Base-by-base conservation (phyloP, 1,140 invertebrate species). In the Pantala flavescens region DNA sequence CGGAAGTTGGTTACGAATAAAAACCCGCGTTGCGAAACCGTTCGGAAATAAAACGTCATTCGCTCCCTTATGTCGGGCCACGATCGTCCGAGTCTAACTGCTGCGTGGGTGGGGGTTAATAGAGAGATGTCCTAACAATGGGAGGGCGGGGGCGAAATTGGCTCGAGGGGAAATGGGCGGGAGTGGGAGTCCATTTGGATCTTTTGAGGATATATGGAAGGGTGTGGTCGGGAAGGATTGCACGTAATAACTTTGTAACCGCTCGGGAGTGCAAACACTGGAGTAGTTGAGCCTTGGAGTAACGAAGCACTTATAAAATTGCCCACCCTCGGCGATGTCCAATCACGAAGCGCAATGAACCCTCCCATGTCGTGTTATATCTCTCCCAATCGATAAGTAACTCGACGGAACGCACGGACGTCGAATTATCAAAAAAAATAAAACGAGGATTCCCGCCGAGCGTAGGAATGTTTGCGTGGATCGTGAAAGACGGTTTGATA, bases 191-290 rank as follows among this genome's bases (percentile, higher is more conserved):
- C 49, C 49, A 63, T 63, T 63, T 63, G 49, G 49, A 63, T 21
- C 49, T 63, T 63, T 63, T 63, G 49, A 63, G 49, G 12, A 63
- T 63, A 63, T 63, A 63, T 63, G 49, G 49, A 63, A 63, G 49
- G 49, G 49, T 63, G 49, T 63, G 49, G 49, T 12, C 49, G 49
- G 28, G 49, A 63, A 63, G 49, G 49, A 63, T 63, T 63, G 49
- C 16, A 63, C 49, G 49, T 63, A 63, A 63, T 63, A 63, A 63
- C 49, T 63, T 63, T 63, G 49, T 63, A 63, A 63, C 49, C 49
- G 12, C 49, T 16, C 14, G 3, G 12, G 49, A 16, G 49, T 16
- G 49, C 49, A 63, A 63, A 63, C 49, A 63, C 14, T 21, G 49
- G 49, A 16, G 16, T 36, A 16, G 49, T 63, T 21, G 49, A 16